These are phyloP conservation scores for Amaurobius ferox DNA, from an alignment of 2,888 invertebrate genomes.

Conservation along the genomic window DNA sequence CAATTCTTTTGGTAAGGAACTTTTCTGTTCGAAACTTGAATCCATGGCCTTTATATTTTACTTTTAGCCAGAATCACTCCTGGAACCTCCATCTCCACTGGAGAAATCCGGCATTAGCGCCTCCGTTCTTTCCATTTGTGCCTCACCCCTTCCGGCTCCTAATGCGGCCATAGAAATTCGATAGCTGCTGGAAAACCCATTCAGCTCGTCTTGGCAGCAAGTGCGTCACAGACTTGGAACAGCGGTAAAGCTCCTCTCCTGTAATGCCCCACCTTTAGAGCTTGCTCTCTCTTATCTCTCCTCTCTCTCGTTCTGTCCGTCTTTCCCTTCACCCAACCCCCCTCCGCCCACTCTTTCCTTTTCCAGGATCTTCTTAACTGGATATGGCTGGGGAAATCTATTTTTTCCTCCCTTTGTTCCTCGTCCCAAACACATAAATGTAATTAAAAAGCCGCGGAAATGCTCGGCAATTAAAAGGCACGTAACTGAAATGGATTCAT, in stretches of 20 bases:
- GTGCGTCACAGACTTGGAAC: background rate
- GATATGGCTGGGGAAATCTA: too few relatives aligned
- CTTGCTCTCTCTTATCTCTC: background rate
- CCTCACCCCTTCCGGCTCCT: background rate
- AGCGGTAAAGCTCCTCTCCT: background rate
- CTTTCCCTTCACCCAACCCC: background rate
- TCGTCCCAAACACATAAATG: background rate
- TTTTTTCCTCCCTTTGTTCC: background rate
- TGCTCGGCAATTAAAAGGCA: too few relatives aligned
- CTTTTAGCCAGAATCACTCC: too few relatives aligned
- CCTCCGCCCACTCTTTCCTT: background rate
- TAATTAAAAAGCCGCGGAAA: background rate
- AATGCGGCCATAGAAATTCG: constrained; percentile 18
- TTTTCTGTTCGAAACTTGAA: too few relatives aligned
- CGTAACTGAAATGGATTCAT: too few relatives aligned
- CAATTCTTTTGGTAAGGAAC: too few relatives aligned
- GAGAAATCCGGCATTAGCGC: too few relatives aligned
- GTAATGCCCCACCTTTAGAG: constrained; percentile 10
- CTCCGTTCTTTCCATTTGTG: background rate
- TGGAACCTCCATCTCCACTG: too few relatives aligned
- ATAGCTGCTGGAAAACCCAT: constrained; percentile 13
- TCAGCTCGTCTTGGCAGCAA: constrained; percentile 14
- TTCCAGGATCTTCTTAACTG: background rate
- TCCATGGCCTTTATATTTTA: too few relatives aligned
- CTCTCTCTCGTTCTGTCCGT: background rate